These are phyloP conservation scores for Pseudanteris insignis DNA, from an alignment of 2,888 invertebrate genomes.

Conservation along the genomic window DNA sequence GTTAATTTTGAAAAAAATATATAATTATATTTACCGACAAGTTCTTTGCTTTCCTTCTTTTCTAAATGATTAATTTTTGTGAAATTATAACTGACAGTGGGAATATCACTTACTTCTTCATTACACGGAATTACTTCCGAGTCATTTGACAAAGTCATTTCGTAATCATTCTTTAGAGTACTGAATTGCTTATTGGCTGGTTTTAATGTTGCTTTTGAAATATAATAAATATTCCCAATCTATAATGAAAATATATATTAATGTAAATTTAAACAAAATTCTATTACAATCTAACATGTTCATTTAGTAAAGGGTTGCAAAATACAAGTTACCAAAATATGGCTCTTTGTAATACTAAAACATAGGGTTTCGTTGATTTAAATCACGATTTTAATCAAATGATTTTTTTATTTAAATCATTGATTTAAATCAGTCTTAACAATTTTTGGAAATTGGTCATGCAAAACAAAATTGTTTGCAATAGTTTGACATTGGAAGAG, in stretches of 20 bases:
- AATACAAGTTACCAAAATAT: no score
- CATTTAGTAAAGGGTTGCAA: no score
- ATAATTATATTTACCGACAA: constrained; percentile 73
- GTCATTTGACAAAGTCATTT: constrained; percentile 87
- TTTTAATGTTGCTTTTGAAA: constrained; percentile 86
- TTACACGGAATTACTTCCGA: constrained; percentile 70
- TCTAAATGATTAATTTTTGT: constrained; percentile 75
- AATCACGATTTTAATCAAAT: no score
- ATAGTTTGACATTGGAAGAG: no score
- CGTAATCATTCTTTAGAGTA: constrained; percentile 90
- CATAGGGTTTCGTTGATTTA: no score
- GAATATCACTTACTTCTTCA: constrained; percentile 71
- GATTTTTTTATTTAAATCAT: no score
- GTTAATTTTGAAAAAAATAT: no score
- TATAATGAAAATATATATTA: constrained; percentile 58
- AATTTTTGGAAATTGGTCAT: no score
- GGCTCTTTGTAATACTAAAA: no score
- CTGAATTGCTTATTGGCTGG: constrained; percentile 92
- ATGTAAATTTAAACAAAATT: constrained; percentile 2
- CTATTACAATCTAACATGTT: no score
- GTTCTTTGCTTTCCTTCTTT: constrained; percentile 72
- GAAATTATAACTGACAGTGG: constrained; percentile 71
- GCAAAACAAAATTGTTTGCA: no score
- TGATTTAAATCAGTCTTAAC: no score
- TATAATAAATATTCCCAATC: constrained; percentile 86